Evolutionary conservation across 2,797 vertebrate genomes (phyloP), one percentile per base, ranked within the genome.

Genomic region (Decapterus maruadsi): DNA sequence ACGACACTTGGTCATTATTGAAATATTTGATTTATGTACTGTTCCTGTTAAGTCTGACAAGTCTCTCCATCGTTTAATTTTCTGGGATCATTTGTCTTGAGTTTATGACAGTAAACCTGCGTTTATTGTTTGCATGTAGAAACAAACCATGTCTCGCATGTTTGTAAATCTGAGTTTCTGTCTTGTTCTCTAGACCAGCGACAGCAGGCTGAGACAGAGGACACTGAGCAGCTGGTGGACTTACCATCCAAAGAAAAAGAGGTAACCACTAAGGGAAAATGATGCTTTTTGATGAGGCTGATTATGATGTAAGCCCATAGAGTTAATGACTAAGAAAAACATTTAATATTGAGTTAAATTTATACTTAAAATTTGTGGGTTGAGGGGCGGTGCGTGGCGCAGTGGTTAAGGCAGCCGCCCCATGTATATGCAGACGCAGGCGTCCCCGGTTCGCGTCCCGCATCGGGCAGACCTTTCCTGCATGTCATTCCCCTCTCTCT

Each of bases 151-250:
- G 10, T 20, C 8, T 9, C 20, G 8, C 19, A 11, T 11, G 9
- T 10, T 20, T 50, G 19, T 20, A 50, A 50, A 6, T 0, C 45
- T 17, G 45, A 17, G 5, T 17, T 6, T 19, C 7, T 17, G 8
- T 45, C 6, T 17, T 34, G 1, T 64, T 69, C 5, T 68, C 48
- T 71, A 92, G 90, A 75, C 9, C 29, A 53, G 4, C 34, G 3
- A 10, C 6, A 40, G 26, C 58, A 69, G 40, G 45, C 42, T 69
- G 81, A 80, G 56, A 16, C 31, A 0, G 70, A 75, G 6, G 78
- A 72, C 31, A 20, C 17, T 8, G 83, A 90, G 45, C 78, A 43
- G 63, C 66, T 38, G 55, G 43, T 10, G n/a, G 0, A 6, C 1
- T 20, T 67, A 2, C 2, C 63, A 20, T 11, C 70, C 3, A 10